phyloP scores from a whole-genome alignment of 2,888 invertebrate genomes.

The Melitaea athalia region DNA sequence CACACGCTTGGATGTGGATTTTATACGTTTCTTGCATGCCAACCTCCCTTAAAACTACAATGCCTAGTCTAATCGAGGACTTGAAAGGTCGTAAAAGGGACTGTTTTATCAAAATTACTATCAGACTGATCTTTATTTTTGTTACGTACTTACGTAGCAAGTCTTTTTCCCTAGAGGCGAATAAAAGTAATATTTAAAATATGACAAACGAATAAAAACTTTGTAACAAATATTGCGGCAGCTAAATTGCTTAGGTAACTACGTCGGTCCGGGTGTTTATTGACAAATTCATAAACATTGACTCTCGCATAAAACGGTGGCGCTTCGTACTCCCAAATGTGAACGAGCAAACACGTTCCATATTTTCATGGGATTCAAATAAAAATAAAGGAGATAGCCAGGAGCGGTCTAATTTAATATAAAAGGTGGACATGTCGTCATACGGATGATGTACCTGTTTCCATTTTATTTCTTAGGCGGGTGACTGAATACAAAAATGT shows the following conservation, averaged over 20 bases:
- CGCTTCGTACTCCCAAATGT: slow-evolving; percentile 63
- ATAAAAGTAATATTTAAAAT: slow-evolving; percentile 56
- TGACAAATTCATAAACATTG: slow-evolving; percentile 80
- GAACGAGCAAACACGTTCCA: slow-evolving; percentile 71
- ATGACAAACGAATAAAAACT: slow-evolving; percentile 40
- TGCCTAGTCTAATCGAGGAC: slow-evolving; percentile 62
- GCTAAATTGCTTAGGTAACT: slow-evolving; percentile 67
- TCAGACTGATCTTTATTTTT: slow-evolving; percentile 65
- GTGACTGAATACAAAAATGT: slow-evolving; percentile 71
- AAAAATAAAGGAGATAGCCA: slow-evolving; percentile 79
- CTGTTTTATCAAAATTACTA: slow-evolving; percentile 70
- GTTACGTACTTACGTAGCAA: slow-evolving; percentile 54
- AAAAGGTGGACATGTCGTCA: slow-evolving; percentile 71
- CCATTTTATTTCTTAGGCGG: slow-evolving; percentile 73
- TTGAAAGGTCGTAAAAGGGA: slow-evolving; percentile 61
- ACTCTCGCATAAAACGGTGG: slow-evolving; percentile 70
- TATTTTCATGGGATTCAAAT: slow-evolving; percentile 81
- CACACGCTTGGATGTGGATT: slow-evolving; percentile 60
- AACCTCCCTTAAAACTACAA: slow-evolving; percentile 59
- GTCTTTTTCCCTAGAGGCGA: slow-evolving; percentile 50
- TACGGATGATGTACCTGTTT: slow-evolving; percentile 69
- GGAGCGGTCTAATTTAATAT: slow-evolving; percentile 79
- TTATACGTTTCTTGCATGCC: slow-evolving; percentile 72
- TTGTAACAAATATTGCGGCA: slow-evolving; percentile 54
- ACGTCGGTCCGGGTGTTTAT: slow-evolving; percentile 65